Conservation (phyloP, 2,797 vertebrate genomes). For the Botia almorhae region DNA sequence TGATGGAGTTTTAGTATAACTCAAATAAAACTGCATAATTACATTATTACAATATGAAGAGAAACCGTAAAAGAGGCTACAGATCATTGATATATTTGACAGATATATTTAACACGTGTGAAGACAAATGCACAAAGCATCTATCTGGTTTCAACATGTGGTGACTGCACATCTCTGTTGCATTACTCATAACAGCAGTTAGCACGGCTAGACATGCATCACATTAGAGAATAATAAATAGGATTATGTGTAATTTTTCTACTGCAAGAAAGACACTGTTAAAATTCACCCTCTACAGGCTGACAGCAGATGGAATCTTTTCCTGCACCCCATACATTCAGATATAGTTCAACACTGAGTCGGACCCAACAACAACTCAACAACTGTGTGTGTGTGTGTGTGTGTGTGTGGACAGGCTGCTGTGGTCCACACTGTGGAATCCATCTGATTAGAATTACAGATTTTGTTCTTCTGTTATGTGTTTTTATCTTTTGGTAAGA, state of each 20-base stretch:
- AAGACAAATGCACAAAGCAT: conserved; percentile 48
- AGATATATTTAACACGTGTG: background rate
- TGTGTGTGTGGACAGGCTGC: too few relatives aligned
- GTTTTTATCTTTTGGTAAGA: conserved; percentile 36
- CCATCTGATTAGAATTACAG: conserved; percentile 45
- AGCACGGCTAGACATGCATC: conserved; percentile 17
- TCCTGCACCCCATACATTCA: background rate
- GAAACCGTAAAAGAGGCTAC: background rate
- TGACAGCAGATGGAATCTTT: background rate
- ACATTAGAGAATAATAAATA: background rate
- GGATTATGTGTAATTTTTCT: background rate
- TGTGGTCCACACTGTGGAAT: too few relatives aligned
- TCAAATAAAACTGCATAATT: background rate
- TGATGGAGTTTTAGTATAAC: background rate
- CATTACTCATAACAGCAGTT: conserved; percentile 23
- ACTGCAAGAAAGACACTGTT: too few relatives aligned
- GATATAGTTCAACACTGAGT: background rate
- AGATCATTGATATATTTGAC: background rate
- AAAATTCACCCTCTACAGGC: too few relatives aligned
- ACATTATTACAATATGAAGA: background rate
- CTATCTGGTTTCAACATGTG: conserved; percentile 45
- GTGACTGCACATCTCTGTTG: conserved; percentile 32
- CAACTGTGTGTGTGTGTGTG: background rate
- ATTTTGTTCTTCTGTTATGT: conserved; percentile 21
- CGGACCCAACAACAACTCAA: background rate